Conservation (phyloP, 92 coral and sea anemone genomes). For the Plumapathes pennacea region DNA sequence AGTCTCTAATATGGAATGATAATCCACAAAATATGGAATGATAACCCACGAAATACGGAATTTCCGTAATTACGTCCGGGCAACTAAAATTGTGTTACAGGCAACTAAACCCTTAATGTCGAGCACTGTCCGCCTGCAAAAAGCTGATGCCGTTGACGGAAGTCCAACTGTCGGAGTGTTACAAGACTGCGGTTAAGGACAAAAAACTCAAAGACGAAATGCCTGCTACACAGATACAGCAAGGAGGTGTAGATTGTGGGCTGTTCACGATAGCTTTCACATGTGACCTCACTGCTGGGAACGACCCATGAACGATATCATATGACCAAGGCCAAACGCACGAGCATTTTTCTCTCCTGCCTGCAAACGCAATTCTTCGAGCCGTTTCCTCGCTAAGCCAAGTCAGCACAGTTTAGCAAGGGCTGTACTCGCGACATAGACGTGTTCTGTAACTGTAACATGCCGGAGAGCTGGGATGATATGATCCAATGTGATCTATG, state of each 20-base stretch:
- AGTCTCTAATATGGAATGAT: no score
- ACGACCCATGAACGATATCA: constrained; percentile 24
- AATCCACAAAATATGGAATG: no score
- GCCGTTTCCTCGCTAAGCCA: constrained; percentile 37
- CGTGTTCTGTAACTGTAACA: constrained; percentile 38
- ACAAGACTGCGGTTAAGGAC: constrained; percentile 16
- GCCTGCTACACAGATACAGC: constrained; percentile 48
- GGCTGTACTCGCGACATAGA: constrained; percentile 23
- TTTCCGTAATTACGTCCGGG: no score
- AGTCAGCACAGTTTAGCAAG: constrained; percentile 4
- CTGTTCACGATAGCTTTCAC: constrained; percentile 40
- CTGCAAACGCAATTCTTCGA: constrained; percentile 27
- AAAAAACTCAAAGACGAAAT: constrained; percentile 24
- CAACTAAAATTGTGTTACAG: no score
- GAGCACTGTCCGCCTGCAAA: no score
- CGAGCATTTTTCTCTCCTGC: constrained; percentile 19
- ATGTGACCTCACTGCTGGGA: constrained; percentile 30
- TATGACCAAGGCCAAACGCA: constrained; percentile 39
- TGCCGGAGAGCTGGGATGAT: constrained; percentile 47
- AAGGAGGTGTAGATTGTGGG: constrained; percentile 38
- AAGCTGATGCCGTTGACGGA: constrained; percentile 31
- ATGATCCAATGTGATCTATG: constrained; percentile 45
- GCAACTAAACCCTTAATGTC: no score
- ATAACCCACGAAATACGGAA: no score
- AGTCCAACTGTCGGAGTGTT: constrained; percentile 35